These are phyloP conservation scores for Catharus ustulatus DNA, from an alignment of 2,797 vertebrate genomes.

Conservation along the genomic window DNA sequence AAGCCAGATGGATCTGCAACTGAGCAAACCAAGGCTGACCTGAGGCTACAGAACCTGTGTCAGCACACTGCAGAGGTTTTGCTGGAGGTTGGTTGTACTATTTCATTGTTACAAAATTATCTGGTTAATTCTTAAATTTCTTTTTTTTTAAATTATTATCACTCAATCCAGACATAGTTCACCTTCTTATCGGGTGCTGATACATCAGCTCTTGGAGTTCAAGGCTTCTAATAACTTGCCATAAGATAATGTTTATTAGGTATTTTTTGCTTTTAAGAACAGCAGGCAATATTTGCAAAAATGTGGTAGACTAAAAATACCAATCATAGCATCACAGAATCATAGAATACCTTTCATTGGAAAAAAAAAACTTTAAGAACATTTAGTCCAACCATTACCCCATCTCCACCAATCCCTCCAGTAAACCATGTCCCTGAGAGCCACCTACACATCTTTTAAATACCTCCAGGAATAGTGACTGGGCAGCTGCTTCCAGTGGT, in stretches of 20 bases:
- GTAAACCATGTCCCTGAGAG: background rate
- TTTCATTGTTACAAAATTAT: background rate
- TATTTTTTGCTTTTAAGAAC: background rate
- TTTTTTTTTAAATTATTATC: background rate
- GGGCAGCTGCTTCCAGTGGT: background rate
- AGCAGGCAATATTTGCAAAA: background rate
- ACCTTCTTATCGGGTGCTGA: background rate
- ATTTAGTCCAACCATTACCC: rapidly evolving
- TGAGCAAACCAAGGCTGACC: conserved; percentile 29
- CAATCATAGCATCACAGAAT: background rate
- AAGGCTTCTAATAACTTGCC: background rate
- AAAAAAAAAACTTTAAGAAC: background rate
- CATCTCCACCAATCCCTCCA: background rate
- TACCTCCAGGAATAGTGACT: background rate
- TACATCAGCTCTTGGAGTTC: background rate
- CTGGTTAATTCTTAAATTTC: background rate
- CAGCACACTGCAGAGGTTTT: conserved; percentile 10
- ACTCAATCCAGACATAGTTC: background rate
- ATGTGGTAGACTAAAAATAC: background rate
- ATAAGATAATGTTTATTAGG: background rate
- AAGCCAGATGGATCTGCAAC: conserved; percentile 35
- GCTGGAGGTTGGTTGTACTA: background rate
- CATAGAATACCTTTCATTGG: background rate
- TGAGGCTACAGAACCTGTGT: background rate
- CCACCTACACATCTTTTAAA: background rate